Evolutionary conservation across 2,797 vertebrate genomes (phyloP).

Genomic region (Typhlichthys subterraneus): DNA sequence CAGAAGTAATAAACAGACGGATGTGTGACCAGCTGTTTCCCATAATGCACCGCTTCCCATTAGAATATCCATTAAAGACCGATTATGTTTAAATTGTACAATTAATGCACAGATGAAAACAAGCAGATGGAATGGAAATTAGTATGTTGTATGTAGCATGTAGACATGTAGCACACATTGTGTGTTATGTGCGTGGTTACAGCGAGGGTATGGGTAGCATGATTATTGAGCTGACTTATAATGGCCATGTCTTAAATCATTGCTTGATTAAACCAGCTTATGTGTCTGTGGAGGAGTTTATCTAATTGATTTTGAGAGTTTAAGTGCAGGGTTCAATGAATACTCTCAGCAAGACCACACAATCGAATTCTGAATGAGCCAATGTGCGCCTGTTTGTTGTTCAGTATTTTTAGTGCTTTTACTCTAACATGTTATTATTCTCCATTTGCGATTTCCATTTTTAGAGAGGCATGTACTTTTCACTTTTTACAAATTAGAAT

Average conservation of each 20-base stretch:
- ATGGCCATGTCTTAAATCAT: conserved; percentile 55
- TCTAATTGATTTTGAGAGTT: conserved; percentile 66
- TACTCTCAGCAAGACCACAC: conserved; percentile 49
- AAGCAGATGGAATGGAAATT: too few species aligned
- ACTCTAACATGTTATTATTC: background rate
- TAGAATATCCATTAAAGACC: conserved; percentile 1
- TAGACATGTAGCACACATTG: conserved; percentile 18
- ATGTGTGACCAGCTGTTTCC: conserved; percentile 14
- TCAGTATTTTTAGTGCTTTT: background rate
- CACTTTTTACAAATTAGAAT: conserved; percentile 6
- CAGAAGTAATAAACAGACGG: conserved; percentile 40
- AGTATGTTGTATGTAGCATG: conserved; percentile 19
- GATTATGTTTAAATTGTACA: background rate
- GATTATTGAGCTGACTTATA: conserved; percentile 47
- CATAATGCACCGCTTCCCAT: conserved; percentile 33
- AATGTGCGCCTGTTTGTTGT: conserved; percentile 20
- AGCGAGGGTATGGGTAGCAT: conserved; percentile 42
- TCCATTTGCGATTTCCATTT: conserved; percentile 4
- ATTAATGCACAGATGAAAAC: background rate
- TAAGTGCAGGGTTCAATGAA: conserved; percentile 58
- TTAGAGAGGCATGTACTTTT: background rate
- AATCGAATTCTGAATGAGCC: conserved; percentile 45
- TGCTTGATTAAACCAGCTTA: conserved; percentile 50
- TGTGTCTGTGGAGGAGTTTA: conserved; percentile 34
- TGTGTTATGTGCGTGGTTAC: conserved; percentile 24